Conservation (phyloP, 2,888 invertebrate genomes). For the Cheilosia soror region DNA sequence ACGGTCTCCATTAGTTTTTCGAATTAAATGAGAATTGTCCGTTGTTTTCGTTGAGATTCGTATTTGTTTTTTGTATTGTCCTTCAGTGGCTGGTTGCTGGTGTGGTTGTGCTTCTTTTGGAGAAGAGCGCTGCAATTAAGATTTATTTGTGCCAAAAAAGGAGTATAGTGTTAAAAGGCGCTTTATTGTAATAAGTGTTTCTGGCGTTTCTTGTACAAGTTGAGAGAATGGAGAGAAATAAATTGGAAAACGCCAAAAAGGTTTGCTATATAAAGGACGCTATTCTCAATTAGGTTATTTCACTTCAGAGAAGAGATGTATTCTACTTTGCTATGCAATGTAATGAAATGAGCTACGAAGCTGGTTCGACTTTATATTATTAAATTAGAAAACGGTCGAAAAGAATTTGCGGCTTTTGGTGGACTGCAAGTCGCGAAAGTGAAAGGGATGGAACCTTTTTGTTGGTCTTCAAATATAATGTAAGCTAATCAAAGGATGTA, state of each 20-base stretch:
- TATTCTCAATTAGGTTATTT: conserved; percentile 25
- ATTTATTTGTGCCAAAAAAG: conserved; percentile 58
- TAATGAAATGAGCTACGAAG: not conserved
- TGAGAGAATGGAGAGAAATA: not conserved
- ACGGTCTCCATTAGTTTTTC: conserved; percentile 43
- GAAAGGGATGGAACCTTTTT: too few species aligned
- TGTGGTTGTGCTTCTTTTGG: conserved; percentile 15
- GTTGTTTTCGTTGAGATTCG: conserved; percentile 52
- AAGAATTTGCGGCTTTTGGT: not conserved
- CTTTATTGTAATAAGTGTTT: conserved; percentile 44
- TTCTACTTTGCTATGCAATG: not conserved
- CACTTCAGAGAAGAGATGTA: not conserved
- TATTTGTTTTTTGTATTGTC: conserved; percentile 1
- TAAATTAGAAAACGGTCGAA: not conserved
- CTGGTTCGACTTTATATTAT: not conserved
- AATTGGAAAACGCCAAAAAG: conserved; percentile 10
- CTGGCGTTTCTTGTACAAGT: not conserved
- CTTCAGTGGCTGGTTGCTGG: conserved; percentile 5
- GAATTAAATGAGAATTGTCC: conserved; percentile 65
- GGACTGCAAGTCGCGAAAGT: too few species aligned
- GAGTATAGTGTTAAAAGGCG: conserved; percentile 45
- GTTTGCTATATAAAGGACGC: not conserved
- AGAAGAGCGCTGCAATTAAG: conserved; percentile 67
- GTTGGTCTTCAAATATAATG: too few species aligned
- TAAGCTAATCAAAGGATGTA: too few species aligned